Evolutionary conservation across 2,888 invertebrate genomes (phyloP).

Genomic region (Bursaphelenchus okinawaensis): DNA sequence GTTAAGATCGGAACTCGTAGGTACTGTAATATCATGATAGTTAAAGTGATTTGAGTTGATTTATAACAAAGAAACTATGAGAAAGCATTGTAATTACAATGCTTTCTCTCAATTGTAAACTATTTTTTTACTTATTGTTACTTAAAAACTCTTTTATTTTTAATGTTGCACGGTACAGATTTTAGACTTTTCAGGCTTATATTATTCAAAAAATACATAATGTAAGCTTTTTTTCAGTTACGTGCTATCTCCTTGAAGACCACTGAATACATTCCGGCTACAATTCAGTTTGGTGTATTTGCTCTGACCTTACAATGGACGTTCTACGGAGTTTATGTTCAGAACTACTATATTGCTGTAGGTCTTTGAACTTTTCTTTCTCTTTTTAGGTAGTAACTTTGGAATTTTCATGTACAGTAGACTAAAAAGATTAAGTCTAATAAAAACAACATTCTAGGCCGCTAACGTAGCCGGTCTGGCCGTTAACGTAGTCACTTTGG

Average conservation of each 20-base stretch:
- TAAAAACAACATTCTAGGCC: conserved; percentile 31
- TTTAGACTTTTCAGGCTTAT: too few species aligned
- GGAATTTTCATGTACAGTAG: background rate
- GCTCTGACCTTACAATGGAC: conserved; percentile 49
- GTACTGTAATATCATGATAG: too few species aligned
- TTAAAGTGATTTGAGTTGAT: too few species aligned
- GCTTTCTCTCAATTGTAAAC: too few species aligned
- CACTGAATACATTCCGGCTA: conserved; percentile 53
- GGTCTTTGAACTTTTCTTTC: too few species aligned
- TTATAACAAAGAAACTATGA: too few species aligned
- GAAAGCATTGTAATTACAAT: too few species aligned
- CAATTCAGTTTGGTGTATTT: conserved; percentile 49
- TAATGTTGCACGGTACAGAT: too few species aligned
- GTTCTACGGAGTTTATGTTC: conserved; percentile 42
- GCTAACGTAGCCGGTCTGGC: conserved; percentile 50
- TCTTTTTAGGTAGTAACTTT: conserved; percentile 3
- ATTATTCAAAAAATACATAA: too few species aligned
- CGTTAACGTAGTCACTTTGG: conserved; percentile 44
- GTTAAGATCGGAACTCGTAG: too few species aligned
- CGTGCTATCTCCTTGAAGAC: conserved; percentile 40
- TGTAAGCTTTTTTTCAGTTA: conserved; percentile 36
- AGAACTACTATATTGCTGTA: conserved; percentile 49
- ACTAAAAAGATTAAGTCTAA: too few species aligned
- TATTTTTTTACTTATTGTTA: too few species aligned
- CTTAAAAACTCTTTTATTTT: background rate